Evolutionary conservation across 2,888 invertebrate genomes (phyloP).

Genomic region (Caradrina clavipalpis): DNA sequence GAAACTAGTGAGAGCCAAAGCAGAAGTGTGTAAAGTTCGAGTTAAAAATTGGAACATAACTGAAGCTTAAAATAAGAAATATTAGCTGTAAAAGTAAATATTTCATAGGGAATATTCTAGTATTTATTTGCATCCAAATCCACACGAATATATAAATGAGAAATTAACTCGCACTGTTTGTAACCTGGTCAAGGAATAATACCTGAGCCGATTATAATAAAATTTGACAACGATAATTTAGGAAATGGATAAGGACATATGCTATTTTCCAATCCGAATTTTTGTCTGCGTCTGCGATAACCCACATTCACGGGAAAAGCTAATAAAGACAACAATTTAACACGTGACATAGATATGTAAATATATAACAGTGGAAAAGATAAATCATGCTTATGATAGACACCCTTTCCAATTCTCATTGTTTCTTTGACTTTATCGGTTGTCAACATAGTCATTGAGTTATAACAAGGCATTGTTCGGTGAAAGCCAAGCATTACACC

Average conservation of each 20-base stretch:
- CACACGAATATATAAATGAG: not conserved
- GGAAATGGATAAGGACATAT: no score
- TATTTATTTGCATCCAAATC: not conserved
- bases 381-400: slow-evolving; percentile 39
- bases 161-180: no score
- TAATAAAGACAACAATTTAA: not conserved
- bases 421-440: slow-evolving; percentile 68
- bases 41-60: not conserved
- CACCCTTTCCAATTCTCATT: slow-evolving; percentile 59
- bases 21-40: not conserved
- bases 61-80: no score
- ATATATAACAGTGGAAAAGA: slow-evolving; percentile 43
- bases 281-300: no score
- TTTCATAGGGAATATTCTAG: no score
- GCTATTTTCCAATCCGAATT: no score
- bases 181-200: no score
- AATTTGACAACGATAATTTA: no score
- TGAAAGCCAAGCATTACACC: slow-evolving; percentile 68
- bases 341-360: slow-evolving; percentile 41
- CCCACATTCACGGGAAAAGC: no score
- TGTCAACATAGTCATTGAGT: slow-evolving; percentile 62
- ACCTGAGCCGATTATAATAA: no score
- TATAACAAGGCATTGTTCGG: slow-evolving; percentile 79
- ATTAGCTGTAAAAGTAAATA: no score
- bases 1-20: not conserved